Percentiles rank a stretch among this genome's conserved stretches.
These are phyloP conservation scores for Leontocebus nigricollis DNA, from an alignment of 2,797 vertebrate species.

Conservation along the genomic window DNA sequence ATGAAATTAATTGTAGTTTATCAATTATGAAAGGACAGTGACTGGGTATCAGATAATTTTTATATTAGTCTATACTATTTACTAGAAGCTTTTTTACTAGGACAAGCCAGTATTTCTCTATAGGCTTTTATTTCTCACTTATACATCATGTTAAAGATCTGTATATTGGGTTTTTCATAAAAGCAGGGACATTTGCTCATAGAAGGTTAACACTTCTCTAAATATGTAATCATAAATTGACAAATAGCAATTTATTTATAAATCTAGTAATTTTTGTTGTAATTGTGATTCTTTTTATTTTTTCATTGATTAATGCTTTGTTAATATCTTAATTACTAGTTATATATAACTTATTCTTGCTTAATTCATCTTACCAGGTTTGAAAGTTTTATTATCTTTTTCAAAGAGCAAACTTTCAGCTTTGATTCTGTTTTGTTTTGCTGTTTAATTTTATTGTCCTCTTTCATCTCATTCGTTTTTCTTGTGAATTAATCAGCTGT, in stretches of 20 bases:
- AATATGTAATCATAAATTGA: not conserved
- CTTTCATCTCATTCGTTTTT: not conserved
- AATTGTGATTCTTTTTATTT: not conserved
- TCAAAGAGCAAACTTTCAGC: not conserved
- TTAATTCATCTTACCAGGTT: not conserved
- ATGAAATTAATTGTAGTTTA: not conserved
- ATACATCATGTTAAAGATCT: not conserved
- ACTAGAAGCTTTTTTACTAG: not conserved
- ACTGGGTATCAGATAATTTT: not conserved
- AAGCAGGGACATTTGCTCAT: not conserved
- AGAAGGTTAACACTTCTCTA: not conserved
- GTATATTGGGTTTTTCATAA: not conserved
- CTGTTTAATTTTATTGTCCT: not conserved
- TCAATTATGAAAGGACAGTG: not conserved
- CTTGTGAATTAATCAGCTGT: not conserved
- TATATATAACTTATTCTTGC: not conserved
- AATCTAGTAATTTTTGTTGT: not conserved
- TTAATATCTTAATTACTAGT: not conserved
- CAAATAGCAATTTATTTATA: conserved; percentile 8
- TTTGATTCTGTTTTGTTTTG: conserved; percentile 33
- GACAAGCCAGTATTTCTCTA: not conserved
- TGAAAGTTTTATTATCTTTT: conserved; percentile 36
- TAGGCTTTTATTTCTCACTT: conserved; percentile 8
- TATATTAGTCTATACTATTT: not conserved
- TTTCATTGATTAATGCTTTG: not conserved